Evolutionary conservation across 2,113 vertebrate genomes (phyloP).

Genomic region (Cochlearius cochlearius): DNA sequence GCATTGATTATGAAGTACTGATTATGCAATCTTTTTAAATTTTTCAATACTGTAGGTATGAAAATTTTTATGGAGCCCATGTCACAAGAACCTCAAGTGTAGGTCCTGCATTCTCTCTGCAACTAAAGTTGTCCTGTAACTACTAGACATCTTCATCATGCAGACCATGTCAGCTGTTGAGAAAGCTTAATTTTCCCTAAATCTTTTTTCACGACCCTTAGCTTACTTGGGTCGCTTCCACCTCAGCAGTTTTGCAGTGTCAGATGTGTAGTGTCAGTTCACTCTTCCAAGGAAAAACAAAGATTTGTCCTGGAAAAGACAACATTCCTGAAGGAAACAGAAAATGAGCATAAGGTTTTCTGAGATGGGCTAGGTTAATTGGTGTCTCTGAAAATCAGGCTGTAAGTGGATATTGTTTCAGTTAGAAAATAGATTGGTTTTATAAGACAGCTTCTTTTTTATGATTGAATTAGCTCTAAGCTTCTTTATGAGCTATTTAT

Average conservation of each 20-base stretch:
- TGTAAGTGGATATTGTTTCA: background rate
- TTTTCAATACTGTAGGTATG: background rate
- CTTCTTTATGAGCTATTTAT: constrained; percentile 15
- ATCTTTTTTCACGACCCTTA: background rate
- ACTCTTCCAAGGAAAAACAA: background rate
- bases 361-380: background rate
- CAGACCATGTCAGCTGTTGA: background rate
- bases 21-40: background rate
- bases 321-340: background rate
- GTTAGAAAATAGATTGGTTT: constrained; percentile 11
- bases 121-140: background rate
- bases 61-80: background rate
- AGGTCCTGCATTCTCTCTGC: background rate
- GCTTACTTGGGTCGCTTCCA: background rate
- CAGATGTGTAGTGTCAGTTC: background rate
- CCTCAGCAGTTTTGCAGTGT: background rate
- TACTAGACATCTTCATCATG: background rate
- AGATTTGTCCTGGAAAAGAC: background rate
- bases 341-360: background rate
- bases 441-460: background rate
- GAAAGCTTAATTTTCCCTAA: background rate
- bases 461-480: constrained; percentile 11
- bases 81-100: background rate
- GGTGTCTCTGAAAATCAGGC: background rate
- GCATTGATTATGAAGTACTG: background rate